Evolutionary conservation across 2,113 vertebrate species (phyloP), one percentile per base, ranked within the genome.

Genomic region (Rhea americana): DNA sequence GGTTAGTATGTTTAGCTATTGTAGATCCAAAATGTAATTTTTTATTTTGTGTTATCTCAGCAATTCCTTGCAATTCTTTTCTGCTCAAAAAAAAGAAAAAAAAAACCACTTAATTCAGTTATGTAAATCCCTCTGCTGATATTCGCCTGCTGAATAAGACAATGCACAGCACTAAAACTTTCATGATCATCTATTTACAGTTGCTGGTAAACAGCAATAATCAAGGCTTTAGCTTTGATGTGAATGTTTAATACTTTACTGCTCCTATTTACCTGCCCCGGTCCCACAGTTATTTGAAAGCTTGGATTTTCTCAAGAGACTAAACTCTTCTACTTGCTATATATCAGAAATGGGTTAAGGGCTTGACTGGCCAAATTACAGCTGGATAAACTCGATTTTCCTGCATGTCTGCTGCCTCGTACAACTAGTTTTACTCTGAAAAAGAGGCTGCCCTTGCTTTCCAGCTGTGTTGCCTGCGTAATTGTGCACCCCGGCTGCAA

Each of bases 101-200:
- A 43, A 43, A 43, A 11, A 4, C 72, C 92, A 84, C 97, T 97
- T 94, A 95, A 96, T 97, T 95, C 83, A 91, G 65, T 71, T 95
- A 93, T 95, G 94, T 96, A 95, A 96, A 96, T 97, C 94, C 71
- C 81, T 95, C 85, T 95, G 30, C 90, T 97, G 95, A 89, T 73
- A 94, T 51, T 48, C 90, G 41, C 87, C 90, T 97, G 91, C 97
- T 97, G 96, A 98, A 91, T 97, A 97, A 97, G 97, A 94, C 70
- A 78, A 58, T 96, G 97, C 91, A 92, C 70, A 96, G 80, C 91
- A 95, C 96, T 97, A 95, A 90, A 97, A 96, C 77, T 84, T 94
- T 70, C 81, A 82, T 73, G 81, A 85, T 94, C 83, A 63, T 89
- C 80, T 94, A 93, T 95, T 96, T 96, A 95, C 65, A 94, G 88